Conservation (phyloP, 2,113 vertebrate genomes). For the Oncorhynchus mykiss region DNA sequence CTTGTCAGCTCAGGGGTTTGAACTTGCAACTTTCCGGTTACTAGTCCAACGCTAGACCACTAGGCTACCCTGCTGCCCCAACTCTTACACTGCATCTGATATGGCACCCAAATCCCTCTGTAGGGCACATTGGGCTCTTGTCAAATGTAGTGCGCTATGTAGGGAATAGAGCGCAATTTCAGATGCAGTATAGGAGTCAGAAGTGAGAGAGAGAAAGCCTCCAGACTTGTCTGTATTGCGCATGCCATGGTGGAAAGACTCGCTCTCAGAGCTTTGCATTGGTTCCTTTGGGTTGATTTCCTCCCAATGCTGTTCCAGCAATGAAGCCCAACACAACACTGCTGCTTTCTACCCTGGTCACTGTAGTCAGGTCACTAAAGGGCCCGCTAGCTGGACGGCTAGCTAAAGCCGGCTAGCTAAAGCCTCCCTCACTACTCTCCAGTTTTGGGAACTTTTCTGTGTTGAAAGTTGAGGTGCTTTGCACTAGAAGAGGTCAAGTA, state of each 20-base stretch:
- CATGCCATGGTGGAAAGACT: background rate
- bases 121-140: too few relatives aligned
- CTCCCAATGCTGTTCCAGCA: conserved; percentile 39
- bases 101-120: too few relatives aligned
- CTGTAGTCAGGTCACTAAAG: conserved; percentile 10
- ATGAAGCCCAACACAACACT: conserved; percentile 35
- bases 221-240: background rate
- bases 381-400: background rate
- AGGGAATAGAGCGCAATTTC: too few relatives aligned
- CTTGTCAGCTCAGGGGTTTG: too few relatives aligned
- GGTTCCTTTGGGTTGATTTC: background rate
- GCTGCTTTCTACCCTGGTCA: conserved; percentile 15
- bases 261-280: background rate
- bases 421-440: background rate
- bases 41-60: too few relatives aligned
- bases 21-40: too few relatives aligned
- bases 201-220: background rate
- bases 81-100: background rate
- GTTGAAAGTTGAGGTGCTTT: too few relatives aligned
- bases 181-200: too few relatives aligned
- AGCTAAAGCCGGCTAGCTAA: background rate
- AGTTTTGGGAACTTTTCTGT: too few relatives aligned
- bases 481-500: too few relatives aligned
- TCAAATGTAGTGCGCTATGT: too few relatives aligned
- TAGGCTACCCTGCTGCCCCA: too few relatives aligned